Base-by-base conservation (phyloP, 2,888 invertebrate species). In the Trissoscelio sp. region DNA sequence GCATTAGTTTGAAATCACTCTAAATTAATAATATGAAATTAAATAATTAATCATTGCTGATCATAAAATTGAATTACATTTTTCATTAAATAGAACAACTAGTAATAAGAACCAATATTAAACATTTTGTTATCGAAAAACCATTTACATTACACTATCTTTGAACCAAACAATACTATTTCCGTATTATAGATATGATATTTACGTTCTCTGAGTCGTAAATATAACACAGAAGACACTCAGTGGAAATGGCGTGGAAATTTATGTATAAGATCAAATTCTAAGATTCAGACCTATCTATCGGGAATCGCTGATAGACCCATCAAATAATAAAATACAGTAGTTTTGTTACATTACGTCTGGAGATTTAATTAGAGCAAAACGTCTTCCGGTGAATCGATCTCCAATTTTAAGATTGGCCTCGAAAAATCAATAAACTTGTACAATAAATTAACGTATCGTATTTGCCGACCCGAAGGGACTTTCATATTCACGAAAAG, bases 151-250 rank as follows among this genome's bases (percentile, higher is more conserved):
- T 58, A 39, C 51, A 70, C 58, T 70, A 70, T 48, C 28, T 70
- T 31, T 1, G 39, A 2, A n/a, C 37, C 60, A 60, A 51, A 60
- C 60, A 72, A 57, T 75, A 66, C 66, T 31, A 75, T 64, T 64
- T 64, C 46, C 66, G 51, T 24, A 39, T 66, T 75, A 58, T 51
- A 58, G 58, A 66, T 58, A 58, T 66, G 28, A 66, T 66, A 75
- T 75, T 66, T 75, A 66, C 64, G 55, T 64, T 55, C 9, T 46
- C 18, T 24, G 24, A 48, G 42, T 73, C 72, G 34, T 73, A 73
- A 73, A 73, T 62, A 73, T 37, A 42, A 31, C 44, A 16, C 44
- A 22, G 31, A 62, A 53, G 51, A 64, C 51, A 48, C 24, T 62
- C 20, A 24, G 12, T 57, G 37, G 22, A 55, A 64, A 74, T 66